Evolutionary conservation across 2,797 vertebrate genomes (phyloP).

Genomic region (Galaxias olidus): DNA sequence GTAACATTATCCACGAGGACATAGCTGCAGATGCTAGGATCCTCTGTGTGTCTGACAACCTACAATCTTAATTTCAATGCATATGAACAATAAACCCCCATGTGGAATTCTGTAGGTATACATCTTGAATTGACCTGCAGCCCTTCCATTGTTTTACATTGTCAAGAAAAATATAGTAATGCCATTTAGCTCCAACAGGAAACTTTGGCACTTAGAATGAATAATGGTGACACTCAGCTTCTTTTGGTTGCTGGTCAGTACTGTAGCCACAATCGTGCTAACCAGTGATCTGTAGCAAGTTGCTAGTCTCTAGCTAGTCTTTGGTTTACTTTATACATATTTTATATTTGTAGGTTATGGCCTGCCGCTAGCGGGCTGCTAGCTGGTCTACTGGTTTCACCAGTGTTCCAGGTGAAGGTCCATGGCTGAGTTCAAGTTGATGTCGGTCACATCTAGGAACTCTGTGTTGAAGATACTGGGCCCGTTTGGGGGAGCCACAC

Average conservation of each 20-base stretch:
- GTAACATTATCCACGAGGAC: conserved; percentile 36
- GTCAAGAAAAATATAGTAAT: conserved; percentile 11
- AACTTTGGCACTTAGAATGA: conserved; percentile 20
- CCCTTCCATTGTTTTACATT: background rate
- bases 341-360: background rate
- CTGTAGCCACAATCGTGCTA: conserved; percentile 9
- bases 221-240: conserved; percentile 11
- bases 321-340: conserved; percentile 3
- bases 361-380: background rate
- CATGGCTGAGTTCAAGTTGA: conserved; percentile 93
- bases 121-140: background rate
- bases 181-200: conserved; percentile 8
- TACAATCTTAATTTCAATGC: background rate
- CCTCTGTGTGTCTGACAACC: conserved; percentile 27
- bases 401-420: conserved; percentile 97
- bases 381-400: conserved; percentile 68
- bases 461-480: conserved; percentile 97
- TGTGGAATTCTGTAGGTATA: no score
- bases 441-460: conserved; percentile 94
- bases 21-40: conserved; percentile 35
- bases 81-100: conserved; percentile 8
- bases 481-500: conserved; percentile 75
- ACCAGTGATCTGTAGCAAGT: background rate
- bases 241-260: conserved; percentile 40
- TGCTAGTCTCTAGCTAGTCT: conserved; percentile 17